Base-by-base conservation (phyloP, 2,888 invertebrate species). In the Pecten maximus region DNA sequence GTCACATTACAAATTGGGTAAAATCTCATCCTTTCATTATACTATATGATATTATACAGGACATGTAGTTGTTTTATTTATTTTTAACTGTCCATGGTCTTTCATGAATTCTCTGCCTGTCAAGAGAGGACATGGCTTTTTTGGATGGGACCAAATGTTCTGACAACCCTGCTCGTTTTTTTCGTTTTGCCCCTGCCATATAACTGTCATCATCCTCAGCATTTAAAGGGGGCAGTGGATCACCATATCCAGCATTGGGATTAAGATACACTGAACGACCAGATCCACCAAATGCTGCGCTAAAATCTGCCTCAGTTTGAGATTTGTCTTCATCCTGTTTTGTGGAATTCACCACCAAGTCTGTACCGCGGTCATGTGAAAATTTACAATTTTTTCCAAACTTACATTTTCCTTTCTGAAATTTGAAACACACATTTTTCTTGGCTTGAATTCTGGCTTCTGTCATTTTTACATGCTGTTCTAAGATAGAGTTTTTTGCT, bases 401-500 rank as follows among this genome's bases (percentile, higher is more conserved):
- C 89, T 98, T 97, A 96, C 99, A 99, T 48, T 98, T 97, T 0
- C 99, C 99, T 96, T 98, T 98, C 60, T 98, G 97, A 96, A 98
- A 98, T 97, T 98, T 99, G 98, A 98, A 99, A 97, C 99, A 99
- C 92, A 99, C 98, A 95, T 98, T 98, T 0, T 98, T 98, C 94
- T 98, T 98, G n/a, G 98, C 98, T 0, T 92, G 90, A 15, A 93
- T 91, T 44, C 94, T 93, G 19, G 91, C 94, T 90, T 95, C 96
- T 95, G 98, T 98, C 98, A 99, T 98, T 97, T 98, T 98, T 0
- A 99, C 99, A 96, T 99, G 99, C 95, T 98, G 98, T 95, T 99
- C 98, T 87, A 99, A 97, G 91, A 98, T 98, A 23, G 98, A 98
- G 91, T 98, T 98, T 96, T 99, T 98, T 2, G 98, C 98, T 95